Conservation (phyloP, 2,888 invertebrate species). For the Drosophila glabriapex region DNA sequence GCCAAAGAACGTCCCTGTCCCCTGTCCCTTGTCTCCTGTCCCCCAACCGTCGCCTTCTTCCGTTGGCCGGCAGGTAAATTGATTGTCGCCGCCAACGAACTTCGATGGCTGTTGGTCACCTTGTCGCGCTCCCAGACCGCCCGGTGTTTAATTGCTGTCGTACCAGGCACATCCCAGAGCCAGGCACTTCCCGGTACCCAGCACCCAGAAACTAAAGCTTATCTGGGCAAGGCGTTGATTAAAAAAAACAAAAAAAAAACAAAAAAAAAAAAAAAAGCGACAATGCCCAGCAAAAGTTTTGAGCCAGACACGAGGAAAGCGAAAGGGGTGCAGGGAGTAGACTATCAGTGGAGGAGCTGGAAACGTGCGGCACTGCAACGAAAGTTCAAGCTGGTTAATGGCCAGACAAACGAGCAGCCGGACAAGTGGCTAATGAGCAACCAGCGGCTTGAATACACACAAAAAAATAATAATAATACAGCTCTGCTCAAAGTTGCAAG, state of each 20-base stretch:
- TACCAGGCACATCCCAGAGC: background rate
- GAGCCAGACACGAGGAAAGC: slow-evolving; percentile 30
- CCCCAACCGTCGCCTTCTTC: too few species aligned
- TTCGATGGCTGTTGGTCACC: slow-evolving; percentile 73
- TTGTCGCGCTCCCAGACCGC: slow-evolving; percentile 57
- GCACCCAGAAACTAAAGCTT: background rate
- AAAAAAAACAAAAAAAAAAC: slow-evolving; percentile 49
- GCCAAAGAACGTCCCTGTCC: slow-evolving; percentile 27
- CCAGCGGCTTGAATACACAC: slow-evolving; percentile 22
- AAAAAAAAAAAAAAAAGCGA: slow-evolving; percentile 48
- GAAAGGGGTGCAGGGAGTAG: background rate
- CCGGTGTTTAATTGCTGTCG: slow-evolving; percentile 70
- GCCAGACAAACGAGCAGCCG: slow-evolving; percentile 66
- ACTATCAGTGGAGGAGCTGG: background rate
- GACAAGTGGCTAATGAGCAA: slow-evolving; percentile 71
- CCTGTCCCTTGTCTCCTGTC: background rate
- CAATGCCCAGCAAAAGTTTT: slow-evolving; percentile 66
- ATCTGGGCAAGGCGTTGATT: slow-evolving; percentile 43
- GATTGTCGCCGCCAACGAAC: slow-evolving; percentile 71
- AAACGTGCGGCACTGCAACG: slow-evolving; percentile 27
- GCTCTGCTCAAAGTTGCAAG: slow-evolving; percentile 6
- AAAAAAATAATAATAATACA: background rate
- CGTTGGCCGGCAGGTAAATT: slow-evolving; percentile 68
- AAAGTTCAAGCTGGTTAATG: slow-evolving; percentile 67
- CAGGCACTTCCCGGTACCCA: background rate